Percentiles rank a stretch among this genome's conserved stretches.
phyloP scores from a whole-genome alignment of 2,888 invertebrate genomes.

The Julus scandinavius region DNA sequence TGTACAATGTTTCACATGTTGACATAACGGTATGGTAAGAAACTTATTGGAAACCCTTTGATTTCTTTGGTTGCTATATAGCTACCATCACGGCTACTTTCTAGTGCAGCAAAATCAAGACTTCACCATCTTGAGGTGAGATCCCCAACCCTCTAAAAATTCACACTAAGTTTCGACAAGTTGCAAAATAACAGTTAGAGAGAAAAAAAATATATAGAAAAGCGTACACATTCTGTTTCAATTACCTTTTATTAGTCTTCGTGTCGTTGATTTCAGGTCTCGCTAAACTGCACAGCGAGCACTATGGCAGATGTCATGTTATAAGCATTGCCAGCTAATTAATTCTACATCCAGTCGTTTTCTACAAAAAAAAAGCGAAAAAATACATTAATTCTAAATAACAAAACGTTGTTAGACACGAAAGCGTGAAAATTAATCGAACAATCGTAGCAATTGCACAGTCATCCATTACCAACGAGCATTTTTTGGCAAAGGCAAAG shows the following conservation, averaged over 20 bases:
- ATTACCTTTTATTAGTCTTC: constrained; percentile 34
- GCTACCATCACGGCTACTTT: neutral
- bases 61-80: neutral
- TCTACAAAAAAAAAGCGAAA: neutral
- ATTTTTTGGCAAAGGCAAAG: constrained; percentile 19
- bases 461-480: neutral
- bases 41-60: too few relatives aligned
- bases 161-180: neutral
- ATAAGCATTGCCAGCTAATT: neutral
- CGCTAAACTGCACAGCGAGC: neutral
- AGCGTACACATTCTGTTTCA: neutral
- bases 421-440: constrained; percentile 40
- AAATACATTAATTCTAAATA: constrained; percentile 41
- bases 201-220: neutral
- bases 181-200: neutral
- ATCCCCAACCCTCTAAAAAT: neutral
- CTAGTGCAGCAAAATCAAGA: neutral
- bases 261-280: neutral
- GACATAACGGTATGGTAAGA: too few relatives aligned
- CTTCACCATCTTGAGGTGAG: neutral
- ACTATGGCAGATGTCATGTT: constrained; percentile 4
- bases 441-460: constrained; percentile 43
- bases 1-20: too few relatives aligned
- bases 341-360: constrained; percentile 23
- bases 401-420: constrained; percentile 43